Conservation (phyloP, 2,113 vertebrate genomes). For the Candoia aspera region DNA sequence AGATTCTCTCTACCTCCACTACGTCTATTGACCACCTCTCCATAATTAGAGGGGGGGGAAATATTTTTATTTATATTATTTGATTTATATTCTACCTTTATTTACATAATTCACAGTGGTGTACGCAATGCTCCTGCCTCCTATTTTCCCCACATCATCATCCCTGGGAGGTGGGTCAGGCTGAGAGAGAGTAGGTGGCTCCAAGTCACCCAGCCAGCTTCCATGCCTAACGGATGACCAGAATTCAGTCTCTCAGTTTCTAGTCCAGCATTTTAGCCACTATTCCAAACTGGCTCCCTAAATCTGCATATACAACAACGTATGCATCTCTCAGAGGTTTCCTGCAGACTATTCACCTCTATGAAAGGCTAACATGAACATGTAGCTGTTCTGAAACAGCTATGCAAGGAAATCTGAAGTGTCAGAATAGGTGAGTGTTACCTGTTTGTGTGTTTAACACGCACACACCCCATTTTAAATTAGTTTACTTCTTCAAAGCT, state of each 20-base stretch:
- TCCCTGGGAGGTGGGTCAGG: background rate
- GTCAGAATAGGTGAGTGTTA: background rate
- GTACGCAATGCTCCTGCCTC: background rate
- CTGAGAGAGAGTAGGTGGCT: background rate
- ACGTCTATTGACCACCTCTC: background rate
- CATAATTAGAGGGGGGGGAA: background rate
- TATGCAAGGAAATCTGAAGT: background rate
- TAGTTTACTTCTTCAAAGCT: background rate
- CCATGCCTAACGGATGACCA: background rate
- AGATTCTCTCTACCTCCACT: background rate
- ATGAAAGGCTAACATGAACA: background rate
- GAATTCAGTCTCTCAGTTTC: background rate
- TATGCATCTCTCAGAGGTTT: background rate
- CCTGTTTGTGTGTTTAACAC: background rate
- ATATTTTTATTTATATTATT: background rate
- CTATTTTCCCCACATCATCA: background rate
- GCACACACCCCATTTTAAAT: background rate
- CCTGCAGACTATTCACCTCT: background rate
- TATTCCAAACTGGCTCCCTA: background rate
- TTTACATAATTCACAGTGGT: background rate
- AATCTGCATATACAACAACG: background rate
- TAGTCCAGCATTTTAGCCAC: background rate
- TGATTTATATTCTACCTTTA: background rate
- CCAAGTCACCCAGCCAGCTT: background rate
- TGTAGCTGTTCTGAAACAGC: background rate